Evolutionary conservation across 2,797 vertebrate genomes (phyloP), one percentile per base, ranked within the genome.

Genomic region (Ara ararauna): DNA sequence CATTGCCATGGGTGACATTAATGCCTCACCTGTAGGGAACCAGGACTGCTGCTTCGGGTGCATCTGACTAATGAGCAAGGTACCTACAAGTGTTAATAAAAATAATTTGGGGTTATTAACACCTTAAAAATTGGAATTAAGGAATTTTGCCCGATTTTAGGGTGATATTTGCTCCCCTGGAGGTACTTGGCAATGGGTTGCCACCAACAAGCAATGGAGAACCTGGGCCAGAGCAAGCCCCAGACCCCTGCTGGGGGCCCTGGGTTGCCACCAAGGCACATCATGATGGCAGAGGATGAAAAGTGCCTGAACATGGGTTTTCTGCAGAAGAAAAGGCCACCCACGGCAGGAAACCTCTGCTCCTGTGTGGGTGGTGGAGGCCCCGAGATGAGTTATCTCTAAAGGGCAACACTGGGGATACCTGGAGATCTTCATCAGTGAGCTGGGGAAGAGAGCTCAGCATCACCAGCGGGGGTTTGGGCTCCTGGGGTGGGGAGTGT

Each of bases 381-480:
- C 97, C 97, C 97, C 32, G 34, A 97, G 97, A 97, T 96, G 97
- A 96, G 96, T 98, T 98, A 97, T 98, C 97, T 98, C 95, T 93
- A 96, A 98, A 98, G 98, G 97, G 97, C 93, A 34, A 91, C 97
- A 98, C 97, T 98, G 98, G 99, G 99, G 99, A 99, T 99, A 98
- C 99, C 99, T 98, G 90, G 89, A 96, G 93, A 91, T 94, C 86
- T 96, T 97, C 97, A 96, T 97, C 65, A 90, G 96, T 60, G 97
- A 98, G 97, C 96, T 16, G 42, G 96, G 64, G 95, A 96, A 97
- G 97, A 97, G 96, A 96, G 72, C 42, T 38, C 94, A 66, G 34
- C 26, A 34, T 81, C 21, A 62, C 91, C 90, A 80, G 50, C 44
- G n/a, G 84, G 64, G 76, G 75, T 77, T 79, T 45, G 32, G 70